Evolutionary conservation across 1,140 invertebrate species (phyloP), one percentile per base, ranked within the genome.

Genomic region (Aphis gossypii): DNA sequence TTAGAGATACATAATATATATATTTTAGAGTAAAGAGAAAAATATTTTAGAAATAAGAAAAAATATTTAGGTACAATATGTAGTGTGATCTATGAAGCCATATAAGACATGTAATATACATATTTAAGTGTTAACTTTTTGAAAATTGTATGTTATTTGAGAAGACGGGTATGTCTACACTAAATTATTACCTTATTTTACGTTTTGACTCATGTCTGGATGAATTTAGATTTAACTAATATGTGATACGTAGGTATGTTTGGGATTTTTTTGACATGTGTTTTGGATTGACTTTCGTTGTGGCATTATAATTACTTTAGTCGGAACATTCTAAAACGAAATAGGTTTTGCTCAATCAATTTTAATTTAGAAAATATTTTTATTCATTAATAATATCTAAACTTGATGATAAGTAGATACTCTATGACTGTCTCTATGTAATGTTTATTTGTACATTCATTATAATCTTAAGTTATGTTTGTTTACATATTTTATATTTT

Each of bases 161-260:
- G 60, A 92, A 82, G 68, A 46, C 48, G 91, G 76, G 46, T 92
- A 90, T 60, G n/a, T 46, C 4, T 1, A 21, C 35, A 21, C 21
- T 92, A 82, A 92, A 30, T 92, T 92, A 92, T 83, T 92, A 92
- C 91, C 46, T 84, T 92, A 46, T 48, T 92, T 82, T 84, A 48
- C 46, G n/a, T 76, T 92, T 51, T 84, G 30, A 48, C 76, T 84
- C 46, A 84, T 83, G 91, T n/a, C 83, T 92, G 30, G 21, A 51
- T 92, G 46, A 20, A n/a, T 82, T 92, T 38, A 92, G 91, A 44
- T 48, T 89, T 41, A 89, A 89, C 21, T 89, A 35, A 35, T 35
- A 89, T n/a, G 86, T 25, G 35, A n/a, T 88, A 88, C 23, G 86
- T 41, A 41, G 38, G 38, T 56, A 51, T 48, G n/a, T 82, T 92